Evolutionary conservation across 2,888 invertebrate genomes (phyloP), one percentile per base, ranked within the genome.

Genomic region (Chloroclystis v-ata): DNA sequence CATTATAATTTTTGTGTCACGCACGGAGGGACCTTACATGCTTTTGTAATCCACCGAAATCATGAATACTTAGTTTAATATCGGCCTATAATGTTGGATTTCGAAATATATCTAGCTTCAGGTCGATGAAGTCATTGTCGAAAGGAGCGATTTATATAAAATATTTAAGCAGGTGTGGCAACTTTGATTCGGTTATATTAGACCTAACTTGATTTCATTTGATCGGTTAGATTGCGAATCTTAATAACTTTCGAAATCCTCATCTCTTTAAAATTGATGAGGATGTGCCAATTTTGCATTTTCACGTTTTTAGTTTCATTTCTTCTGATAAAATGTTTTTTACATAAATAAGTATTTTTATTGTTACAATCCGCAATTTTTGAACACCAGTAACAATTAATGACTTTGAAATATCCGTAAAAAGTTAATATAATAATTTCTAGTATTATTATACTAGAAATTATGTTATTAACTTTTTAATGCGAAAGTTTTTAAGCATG

Each of bases 51-150:
- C 33, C 16, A 24, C 29, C 25, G 24, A 30, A 42, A 41, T 25
- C 28, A 42, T 33, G n/a, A n/a, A n/a, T n/a, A n/a, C n/a, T n/a
- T 26, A 30, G 29, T 46, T 45, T 39, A 10, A 45, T 39, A 28
- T 25, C 28, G 35, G 37, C 41, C 32, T 37, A 20, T 37, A 40
- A 47, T 39, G 35, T 37, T 41, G n/a, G 41, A 28, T 48, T 52
- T 42, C 30, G 45, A 45, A 48, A 52, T 35, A 41, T 11, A 35
- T 35, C 20, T 14, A 35, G 20, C 35, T 3, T 10, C 3, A 41
- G 37, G 33, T 44, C 29, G 44, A 52, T 47, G 44, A 47, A 52
- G 48, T 48, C 45, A 47, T 48, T 38, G 43, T 44, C 43, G 44
- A 51, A 46, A 47, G 47, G 35, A 38, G 41, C 33, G 20, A 37